Evolutionary conservation across 35 echinoderm and acorn worm species (phyloP).

Genomic region (Amphiura filiformis): DNA sequence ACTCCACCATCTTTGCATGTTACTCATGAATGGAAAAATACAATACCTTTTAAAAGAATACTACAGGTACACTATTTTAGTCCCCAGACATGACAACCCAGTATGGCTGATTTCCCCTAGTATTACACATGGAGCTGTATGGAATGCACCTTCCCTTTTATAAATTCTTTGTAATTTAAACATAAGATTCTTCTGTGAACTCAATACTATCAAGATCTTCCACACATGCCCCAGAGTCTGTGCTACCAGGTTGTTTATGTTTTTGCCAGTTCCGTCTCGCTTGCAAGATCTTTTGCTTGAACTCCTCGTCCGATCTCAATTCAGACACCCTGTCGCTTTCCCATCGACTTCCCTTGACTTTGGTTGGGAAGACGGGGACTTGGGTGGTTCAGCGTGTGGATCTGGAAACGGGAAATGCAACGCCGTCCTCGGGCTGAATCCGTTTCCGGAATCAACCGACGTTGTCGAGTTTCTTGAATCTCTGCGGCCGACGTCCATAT

Average conservation of each 20-base stretch:
- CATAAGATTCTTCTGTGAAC: conserved; percentile 85
- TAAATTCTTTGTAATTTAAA: conserved; percentile 10
- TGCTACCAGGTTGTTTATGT: conserved; percentile 13
- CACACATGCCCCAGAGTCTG: conserved; percentile 37
- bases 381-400: conserved; percentile 18
- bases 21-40: background rate
- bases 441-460: background rate
- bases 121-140: background rate
- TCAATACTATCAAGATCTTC: conserved; percentile 69
- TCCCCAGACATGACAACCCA: too few species aligned
- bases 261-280: conserved; percentile 52
- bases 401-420: conserved; percentile 30
- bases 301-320: conserved; percentile 34
- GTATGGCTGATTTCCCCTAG: background rate
- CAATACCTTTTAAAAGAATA: background rate
- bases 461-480: background rate
- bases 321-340: conserved; percentile 32
- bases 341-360: background rate
- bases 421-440: background rate
- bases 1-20: background rate
- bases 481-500: background rate
- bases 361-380: conserved; percentile 23
- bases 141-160: background rate
- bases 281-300: conserved; percentile 30
- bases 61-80: background rate